phyloP scores from a whole-genome alignment of 2,113 vertebrate species.

The Oceanites oceanicus region DNA sequence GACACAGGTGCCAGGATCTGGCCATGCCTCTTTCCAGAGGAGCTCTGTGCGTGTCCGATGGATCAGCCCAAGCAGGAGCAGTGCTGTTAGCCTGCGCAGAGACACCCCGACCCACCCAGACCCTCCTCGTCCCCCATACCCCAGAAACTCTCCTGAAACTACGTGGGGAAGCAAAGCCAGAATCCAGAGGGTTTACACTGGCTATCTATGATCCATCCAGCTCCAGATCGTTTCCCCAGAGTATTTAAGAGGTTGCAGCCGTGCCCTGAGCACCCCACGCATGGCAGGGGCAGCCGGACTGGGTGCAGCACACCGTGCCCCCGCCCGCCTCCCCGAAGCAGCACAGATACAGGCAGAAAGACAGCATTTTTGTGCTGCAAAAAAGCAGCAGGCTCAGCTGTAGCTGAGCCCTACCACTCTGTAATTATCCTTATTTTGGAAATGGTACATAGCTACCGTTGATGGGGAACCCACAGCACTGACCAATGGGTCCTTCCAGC shows the following conservation, averaged over 20 bases:
- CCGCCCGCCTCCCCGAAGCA: background rate
- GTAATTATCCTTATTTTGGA: background rate
- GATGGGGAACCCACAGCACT: accelerated
- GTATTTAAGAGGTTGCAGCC: background rate
- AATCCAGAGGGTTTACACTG: background rate
- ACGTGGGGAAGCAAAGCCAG: background rate
- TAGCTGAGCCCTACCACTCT: background rate
- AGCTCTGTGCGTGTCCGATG: accelerated
- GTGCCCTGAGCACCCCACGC: background rate
- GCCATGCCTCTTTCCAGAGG: background rate
- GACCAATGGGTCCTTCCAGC: background rate
- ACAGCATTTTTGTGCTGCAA: background rate
- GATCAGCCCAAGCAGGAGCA: background rate
- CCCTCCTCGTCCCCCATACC: background rate
- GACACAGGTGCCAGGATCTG: background rate
- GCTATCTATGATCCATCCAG: background rate
- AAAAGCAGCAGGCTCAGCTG: background rate
- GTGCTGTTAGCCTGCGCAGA: background rate
- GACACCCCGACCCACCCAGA: background rate
- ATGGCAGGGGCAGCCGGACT: background rate
- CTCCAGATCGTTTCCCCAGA: background rate
- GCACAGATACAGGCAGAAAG: background rate
- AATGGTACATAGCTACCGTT: background rate
- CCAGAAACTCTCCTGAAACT: background rate
- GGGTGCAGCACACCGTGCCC: accelerated